phyloP scores from a whole-genome alignment of 1,140 invertebrate species.

The Drosophila azteca region DNA sequence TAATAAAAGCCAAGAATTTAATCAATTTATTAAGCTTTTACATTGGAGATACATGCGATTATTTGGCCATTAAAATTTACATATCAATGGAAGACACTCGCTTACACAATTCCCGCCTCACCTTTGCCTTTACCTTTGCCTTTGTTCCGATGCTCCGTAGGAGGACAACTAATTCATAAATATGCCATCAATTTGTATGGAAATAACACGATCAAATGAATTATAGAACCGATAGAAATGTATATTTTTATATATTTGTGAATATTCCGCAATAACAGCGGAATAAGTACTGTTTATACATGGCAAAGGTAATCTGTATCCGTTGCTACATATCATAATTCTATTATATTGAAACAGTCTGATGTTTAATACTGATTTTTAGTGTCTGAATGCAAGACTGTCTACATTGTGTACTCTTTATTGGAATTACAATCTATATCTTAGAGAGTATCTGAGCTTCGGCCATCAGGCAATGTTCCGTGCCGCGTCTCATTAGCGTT shows the following conservation, averaged over 20 bases:
- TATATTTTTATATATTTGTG: too few relatives aligned
- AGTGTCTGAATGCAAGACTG: too few relatives aligned
- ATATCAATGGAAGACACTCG: constrained; percentile 66
- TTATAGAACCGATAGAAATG: constrained; percentile 14
- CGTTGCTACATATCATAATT: too few relatives aligned
- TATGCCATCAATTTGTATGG: constrained; percentile 47
- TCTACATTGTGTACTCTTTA: too few relatives aligned
- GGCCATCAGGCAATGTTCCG: constrained; percentile 28
- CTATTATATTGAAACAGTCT: too few relatives aligned
- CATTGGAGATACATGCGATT: constrained; percentile 62
- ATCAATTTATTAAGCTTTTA: constrained; percentile 72
- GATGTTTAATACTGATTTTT: too few relatives aligned
- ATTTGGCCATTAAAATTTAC: constrained; percentile 75
- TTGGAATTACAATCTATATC: too few relatives aligned
- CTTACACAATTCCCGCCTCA: constrained; percentile 34
- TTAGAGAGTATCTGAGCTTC: constrained; percentile 9
- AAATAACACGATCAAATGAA: constrained; percentile 39
- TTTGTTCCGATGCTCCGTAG: constrained; percentile 26
- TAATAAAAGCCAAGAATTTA: constrained; percentile 71
- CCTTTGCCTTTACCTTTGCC: neutral
- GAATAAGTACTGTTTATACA: too few relatives aligned
- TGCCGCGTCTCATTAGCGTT: constrained; percentile 70
- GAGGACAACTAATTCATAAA: constrained; percentile 49
- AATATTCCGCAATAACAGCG: too few relatives aligned
- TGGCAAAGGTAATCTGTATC: too few relatives aligned